phyloP scores from a whole-genome alignment of 1,140 invertebrate species.

The Radopholus similis region DNA sequence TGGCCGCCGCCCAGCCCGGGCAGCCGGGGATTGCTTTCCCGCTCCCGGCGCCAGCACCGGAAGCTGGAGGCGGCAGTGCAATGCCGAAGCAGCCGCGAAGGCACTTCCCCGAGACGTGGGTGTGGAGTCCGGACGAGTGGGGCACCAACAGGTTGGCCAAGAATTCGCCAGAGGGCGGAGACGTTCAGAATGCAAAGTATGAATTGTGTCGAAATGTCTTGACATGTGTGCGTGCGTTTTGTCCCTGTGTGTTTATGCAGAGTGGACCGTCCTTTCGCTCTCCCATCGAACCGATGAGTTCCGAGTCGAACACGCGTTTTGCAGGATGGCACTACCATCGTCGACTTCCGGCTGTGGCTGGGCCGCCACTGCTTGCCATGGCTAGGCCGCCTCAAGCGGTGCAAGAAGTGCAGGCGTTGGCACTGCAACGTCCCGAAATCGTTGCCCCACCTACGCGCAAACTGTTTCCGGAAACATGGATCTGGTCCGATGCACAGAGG shows the following conservation, averaged over 20 bases:
- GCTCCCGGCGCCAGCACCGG: too few relatives aligned
- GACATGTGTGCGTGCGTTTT: background rate
- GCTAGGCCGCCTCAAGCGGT: background rate
- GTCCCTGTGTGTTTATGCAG: background rate
- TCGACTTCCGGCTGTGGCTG: background rate
- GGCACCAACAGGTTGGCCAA: background rate
- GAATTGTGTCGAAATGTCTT: background rate
- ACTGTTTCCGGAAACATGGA: constrained; percentile 50
- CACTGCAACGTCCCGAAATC: background rate
- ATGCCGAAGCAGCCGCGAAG: constrained; percentile 11
- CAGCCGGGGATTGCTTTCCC: too few relatives aligned
- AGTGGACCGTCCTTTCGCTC: too few relatives aligned
- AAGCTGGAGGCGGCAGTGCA: too few relatives aligned
- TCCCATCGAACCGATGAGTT: too few relatives aligned
- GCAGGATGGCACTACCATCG: too few relatives aligned
- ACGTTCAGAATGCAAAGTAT: background rate
- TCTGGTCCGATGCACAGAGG: constrained; percentile 37
- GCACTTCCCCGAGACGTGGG: constrained; percentile 50
- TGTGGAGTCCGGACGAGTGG: constrained; percentile 30
- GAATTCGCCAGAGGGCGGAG: background rate
- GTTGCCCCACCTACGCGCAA: constrained; percentile 19
- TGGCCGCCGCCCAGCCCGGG: background rate
- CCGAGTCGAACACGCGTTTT: too few relatives aligned
- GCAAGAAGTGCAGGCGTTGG: background rate
- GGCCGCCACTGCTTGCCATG: background rate